These are phyloP conservation scores for Apostichopus californicus DNA, from an alignment of 35 echinoderm and acorn worm genomes.

Conservation along the genomic window DNA sequence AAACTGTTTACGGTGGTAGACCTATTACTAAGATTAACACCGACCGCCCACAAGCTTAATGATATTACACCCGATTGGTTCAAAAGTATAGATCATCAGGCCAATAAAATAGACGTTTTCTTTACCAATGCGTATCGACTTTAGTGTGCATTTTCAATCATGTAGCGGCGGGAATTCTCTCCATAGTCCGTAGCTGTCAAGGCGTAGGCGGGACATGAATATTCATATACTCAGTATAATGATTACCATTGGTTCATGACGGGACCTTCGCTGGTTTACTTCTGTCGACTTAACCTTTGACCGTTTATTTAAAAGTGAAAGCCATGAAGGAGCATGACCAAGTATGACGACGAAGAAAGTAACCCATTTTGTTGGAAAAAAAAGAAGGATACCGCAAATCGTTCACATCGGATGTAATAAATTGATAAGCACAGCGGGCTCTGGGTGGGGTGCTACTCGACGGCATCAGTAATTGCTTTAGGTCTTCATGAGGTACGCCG, in stretches of 20 bases:
- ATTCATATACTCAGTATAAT: conserved; percentile 18
- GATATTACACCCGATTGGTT: conserved; percentile 55
- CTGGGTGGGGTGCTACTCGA: conserved; percentile 33
- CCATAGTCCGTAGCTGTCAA: neutral
- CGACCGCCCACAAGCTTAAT: conserved; percentile 45
- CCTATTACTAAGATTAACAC: conserved; percentile 34
- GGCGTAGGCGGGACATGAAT: conserved; percentile 37
- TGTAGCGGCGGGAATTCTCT: conserved; percentile 14
- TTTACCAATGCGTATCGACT: neutral
- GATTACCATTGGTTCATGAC: conserved; percentile 22
- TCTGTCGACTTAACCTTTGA: neutral
- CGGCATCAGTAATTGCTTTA: conserved; percentile 39
- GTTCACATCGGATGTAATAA: conserved; percentile 45
- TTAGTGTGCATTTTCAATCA: conserved; percentile 30
- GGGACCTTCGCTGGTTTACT: neutral
- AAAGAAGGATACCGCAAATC: conserved; percentile 13
- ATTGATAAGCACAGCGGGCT: conserved; percentile 47
- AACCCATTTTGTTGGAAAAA: no score
- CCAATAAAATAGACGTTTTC: conserved; percentile 27
- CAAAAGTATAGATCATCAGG: conserved; percentile 33
- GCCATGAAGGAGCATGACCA: neutral
- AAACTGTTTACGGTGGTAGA: conserved; percentile 34
- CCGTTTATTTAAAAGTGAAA: neutral
- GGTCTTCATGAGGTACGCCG: conserved; percentile 41
- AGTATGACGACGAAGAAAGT: no score